A percentile compares a stretch with the other conserved stretches of the same genome.
These are phyloP conservation scores for Toxotes lorentzi DNA, from an alignment of 2,797 vertebrate genomes.

Conservation along the genomic window DNA sequence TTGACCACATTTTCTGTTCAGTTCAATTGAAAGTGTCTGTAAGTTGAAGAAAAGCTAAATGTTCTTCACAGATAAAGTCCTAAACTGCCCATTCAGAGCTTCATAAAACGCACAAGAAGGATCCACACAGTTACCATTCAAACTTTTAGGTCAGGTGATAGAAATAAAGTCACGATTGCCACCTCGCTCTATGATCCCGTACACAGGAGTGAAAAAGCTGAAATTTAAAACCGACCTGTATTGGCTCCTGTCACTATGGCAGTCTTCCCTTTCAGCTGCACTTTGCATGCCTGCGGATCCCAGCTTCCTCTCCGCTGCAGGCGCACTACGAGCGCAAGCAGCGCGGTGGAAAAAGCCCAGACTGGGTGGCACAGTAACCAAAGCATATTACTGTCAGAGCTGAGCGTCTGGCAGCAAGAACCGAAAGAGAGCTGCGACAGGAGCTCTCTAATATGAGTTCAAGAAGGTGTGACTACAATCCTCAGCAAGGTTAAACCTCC, in stretches of 20 bases:
- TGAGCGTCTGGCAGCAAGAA: neutral
- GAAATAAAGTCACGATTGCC: too few relatives aligned
- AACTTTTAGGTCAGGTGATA: too few relatives aligned
- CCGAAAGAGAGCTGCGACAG: rapidly evolving
- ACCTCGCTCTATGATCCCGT: too few relatives aligned
- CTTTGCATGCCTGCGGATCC: conserved; percentile 80
- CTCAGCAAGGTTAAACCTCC: neutral
- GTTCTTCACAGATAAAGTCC: too few relatives aligned
- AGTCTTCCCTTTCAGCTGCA: conserved; percentile 85
- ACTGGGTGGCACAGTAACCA: conserved; percentile 74
- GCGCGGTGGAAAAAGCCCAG: conserved; percentile 76
- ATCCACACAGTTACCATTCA: too few relatives aligned
- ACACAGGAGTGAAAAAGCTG: neutral
- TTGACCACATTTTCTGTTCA: too few relatives aligned
- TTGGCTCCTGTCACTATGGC: conserved; percentile 91
- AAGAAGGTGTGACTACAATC: conserved; percentile 1
- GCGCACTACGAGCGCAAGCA: conserved; percentile 79
- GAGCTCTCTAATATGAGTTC: rapidly evolving
- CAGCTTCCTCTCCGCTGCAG: conserved; percentile 64
- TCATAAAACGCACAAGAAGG: too few relatives aligned
- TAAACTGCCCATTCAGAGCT: too few relatives aligned
- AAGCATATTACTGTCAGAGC: conserved; percentile 40
- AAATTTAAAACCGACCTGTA: conserved; percentile 76
- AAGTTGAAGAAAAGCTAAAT: too few relatives aligned
- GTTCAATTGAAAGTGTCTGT: too few relatives aligned